These are phyloP conservation scores for Julus scanicus DNA, from an alignment of 2,888 invertebrate genomes.

Conservation along the genomic window DNA sequence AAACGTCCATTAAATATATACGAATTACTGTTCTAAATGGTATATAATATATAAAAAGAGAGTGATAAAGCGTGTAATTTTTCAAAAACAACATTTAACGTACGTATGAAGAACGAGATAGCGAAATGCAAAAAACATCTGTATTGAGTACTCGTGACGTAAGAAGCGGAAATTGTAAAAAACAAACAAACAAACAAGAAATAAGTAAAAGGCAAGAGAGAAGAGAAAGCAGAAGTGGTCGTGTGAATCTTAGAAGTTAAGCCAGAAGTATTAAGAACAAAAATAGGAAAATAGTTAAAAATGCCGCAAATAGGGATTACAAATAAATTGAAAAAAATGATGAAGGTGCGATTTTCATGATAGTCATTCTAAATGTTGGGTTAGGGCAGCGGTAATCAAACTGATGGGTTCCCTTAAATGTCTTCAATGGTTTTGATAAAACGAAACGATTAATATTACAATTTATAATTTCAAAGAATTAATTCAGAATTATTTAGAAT, in stretches of 20 bases:
- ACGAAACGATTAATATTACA: too few relatives aligned
- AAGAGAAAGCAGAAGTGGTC: background rate
- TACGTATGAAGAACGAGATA: slow-evolving; percentile 36
- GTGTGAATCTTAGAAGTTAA: background rate
- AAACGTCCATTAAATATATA: background rate
- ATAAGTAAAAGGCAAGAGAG: background rate
- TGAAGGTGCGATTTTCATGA: background rate
- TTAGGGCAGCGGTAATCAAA: too few relatives aligned
- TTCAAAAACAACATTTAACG: slow-evolving; percentile 30
- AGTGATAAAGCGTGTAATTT: slow-evolving; percentile 38
- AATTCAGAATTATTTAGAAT: too few relatives aligned
- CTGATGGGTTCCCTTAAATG: too few relatives aligned
- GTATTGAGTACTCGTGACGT: slow-evolving; percentile 54
- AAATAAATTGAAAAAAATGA: background rate
- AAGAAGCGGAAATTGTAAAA: slow-evolving; percentile 50
- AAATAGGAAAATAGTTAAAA: background rate
- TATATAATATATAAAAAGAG: background rate
- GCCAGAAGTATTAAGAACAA: background rate
- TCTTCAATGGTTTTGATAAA: too few relatives aligned
- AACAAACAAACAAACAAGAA: slow-evolving; percentile 17
- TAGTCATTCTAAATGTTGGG: too few relatives aligned
- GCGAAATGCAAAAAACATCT: slow-evolving; percentile 50
- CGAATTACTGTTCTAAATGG: background rate
- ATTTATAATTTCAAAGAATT: too few relatives aligned
- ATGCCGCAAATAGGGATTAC: background rate